Evolutionary conservation across 2,113 vertebrate genomes (phyloP).

Genomic region (Asarcornis scutulata): DNA sequence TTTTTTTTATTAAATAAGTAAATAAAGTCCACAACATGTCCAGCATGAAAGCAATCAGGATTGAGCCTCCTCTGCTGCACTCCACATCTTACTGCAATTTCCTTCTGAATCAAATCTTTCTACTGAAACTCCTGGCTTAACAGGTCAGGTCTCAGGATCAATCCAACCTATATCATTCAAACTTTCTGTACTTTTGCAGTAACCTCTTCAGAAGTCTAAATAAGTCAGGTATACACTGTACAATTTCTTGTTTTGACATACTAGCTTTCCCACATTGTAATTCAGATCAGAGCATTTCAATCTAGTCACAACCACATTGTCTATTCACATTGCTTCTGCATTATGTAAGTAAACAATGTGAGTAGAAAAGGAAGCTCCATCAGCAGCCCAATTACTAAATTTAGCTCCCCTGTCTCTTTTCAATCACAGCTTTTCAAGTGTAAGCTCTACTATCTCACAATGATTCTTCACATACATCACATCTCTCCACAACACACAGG

Average conservation of each 20-base stretch:
- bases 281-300: not conserved
- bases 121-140: not conserved
- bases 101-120: not conserved
- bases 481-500: not conserved
- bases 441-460: slow-evolving; percentile 31
- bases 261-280: not conserved
- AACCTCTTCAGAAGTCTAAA: not conserved
- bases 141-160: not conserved
- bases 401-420: slow-evolving; percentile 50
- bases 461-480: not conserved
- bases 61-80: not conserved
- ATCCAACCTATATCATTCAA: not conserved
- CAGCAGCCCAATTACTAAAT: slow-evolving; percentile 46
- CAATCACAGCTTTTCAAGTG: slow-evolving; percentile 58
- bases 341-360: not conserved
- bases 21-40: not conserved
- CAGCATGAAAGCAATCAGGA: not conserved
- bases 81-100: not conserved
- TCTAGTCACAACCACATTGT: not conserved
- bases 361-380: not conserved
- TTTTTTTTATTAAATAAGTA: no score
- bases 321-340: not conserved
- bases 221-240: not conserved
- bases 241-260: not conserved
- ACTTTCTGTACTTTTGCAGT: not conserved